Conservation (phyloP, 30 jellyfish, hydroid and myxozoan genomes). For the Aurelia sp. region DNA sequence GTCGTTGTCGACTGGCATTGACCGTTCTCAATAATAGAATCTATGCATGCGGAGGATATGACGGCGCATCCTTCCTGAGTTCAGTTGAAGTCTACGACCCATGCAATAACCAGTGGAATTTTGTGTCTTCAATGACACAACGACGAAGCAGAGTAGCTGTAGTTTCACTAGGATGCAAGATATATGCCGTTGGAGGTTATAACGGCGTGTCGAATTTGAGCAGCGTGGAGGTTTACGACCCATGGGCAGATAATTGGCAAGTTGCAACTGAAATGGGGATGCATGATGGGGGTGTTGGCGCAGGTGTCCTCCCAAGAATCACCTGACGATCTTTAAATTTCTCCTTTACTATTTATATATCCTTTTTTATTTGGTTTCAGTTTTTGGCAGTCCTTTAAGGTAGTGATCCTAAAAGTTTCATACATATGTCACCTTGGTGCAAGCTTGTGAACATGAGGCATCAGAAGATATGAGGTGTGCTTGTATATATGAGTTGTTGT, state of each 20-base stretch:
- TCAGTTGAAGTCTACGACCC: slow-evolving; percentile 97
- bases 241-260: slow-evolving; percentile 98
- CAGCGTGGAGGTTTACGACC: slow-evolving; percentile 94
- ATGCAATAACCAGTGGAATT: slow-evolving; percentile 85
- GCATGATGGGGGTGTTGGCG: slow-evolving; percentile 99
- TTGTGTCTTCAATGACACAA: slow-evolving; percentile 98
- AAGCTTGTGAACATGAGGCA: no score
- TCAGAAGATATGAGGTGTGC: no score
- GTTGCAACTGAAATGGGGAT: slow-evolving; percentile 90
- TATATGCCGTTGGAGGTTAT: slow-evolving; percentile 97
- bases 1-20: slow-evolving; percentile 97
- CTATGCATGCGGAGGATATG: slow-evolving; percentile 99
- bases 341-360: no score
- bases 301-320: slow-evolving; percentile 95
- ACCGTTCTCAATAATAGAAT: slow-evolving; percentile 87
- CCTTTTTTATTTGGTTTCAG: no score
- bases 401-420: no score
- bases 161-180: slow-evolving; percentile 95
- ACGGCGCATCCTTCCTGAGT: slow-evolving; percentile 93
- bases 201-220: slow-evolving; percentile 91
- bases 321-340: slow-evolving; percentile 26
- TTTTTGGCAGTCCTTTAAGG: no score
- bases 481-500: no score
- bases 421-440: no score
- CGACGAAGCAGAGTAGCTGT: slow-evolving; percentile 99